Base-by-base conservation (phyloP, 2,888 invertebrate species). In the Dorcus hopei region DNA sequence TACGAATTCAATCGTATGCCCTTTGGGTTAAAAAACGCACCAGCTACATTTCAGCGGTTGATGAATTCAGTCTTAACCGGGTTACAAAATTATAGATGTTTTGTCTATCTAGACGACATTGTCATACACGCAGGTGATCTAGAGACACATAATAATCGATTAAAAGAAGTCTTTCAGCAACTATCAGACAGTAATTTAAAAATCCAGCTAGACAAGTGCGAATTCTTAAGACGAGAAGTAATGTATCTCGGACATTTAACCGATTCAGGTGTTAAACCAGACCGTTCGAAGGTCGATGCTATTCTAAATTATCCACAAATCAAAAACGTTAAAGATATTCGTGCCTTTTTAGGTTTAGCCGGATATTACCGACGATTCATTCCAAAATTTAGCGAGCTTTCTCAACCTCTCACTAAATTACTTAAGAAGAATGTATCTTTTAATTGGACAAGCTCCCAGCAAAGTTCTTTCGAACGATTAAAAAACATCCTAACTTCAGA, bases 71-170 rank as follows among this genome's bases (percentile, higher is more conserved):
- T 68, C 3, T 40, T 70, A 9, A 4, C 49, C 7, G 66, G 56
- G 1, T 19, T 66, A 7, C 56, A 57, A 50, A 59, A 53, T 3
- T 49, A 60, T 45, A 63, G 60, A 9, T 59, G 66, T 16, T 58
- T 63, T 3, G 61, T 66, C 1, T 69, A 66, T 45, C 41, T 68
- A 38, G 68, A 69, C 51, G 66, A 68, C 11, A 66, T 68, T 16
- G 61, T 65, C 9, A 48, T 65, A 9, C 61, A 58, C 47, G 56
- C 58, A 6, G 50, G 61, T 6, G 48, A 45, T 11, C 33, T 65
- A 16, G 40, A 61, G 48, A 62, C 62, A 62, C 65, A 65, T 16
- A 49, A 65, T 47, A 33, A 8, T 11, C 57, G 58, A 48, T 16
- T 65, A 26, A 52, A 56, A 57, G n/a, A 41, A 56, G 59, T 68